phyloP scores from a whole-genome alignment of 2,888 invertebrate genomes.

The Arenicola marina region DNA sequence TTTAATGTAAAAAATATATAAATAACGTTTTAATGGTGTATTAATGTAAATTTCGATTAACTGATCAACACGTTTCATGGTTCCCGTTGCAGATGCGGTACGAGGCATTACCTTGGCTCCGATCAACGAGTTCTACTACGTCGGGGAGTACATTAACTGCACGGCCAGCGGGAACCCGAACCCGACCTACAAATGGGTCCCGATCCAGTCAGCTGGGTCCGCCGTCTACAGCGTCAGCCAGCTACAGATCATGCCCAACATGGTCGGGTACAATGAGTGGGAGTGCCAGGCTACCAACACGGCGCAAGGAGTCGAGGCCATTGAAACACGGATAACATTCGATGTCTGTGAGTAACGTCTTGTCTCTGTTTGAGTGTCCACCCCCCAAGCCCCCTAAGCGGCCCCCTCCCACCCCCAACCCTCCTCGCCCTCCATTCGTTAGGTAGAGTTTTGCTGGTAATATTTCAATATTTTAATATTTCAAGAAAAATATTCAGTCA shows the following conservation, averaged over 20 bases:
- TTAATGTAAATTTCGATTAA: background rate
- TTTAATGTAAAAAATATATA: background rate
- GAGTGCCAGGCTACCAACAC: constrained; percentile 5
- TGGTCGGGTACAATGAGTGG: constrained; percentile 8
- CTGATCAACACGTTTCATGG: background rate
- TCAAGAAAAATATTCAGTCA: too few species aligned
- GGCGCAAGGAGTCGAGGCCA: background rate
- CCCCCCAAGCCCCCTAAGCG: too few species aligned
- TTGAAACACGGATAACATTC: background rate
- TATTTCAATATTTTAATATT: too few species aligned
- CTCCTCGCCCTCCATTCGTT: too few species aligned
- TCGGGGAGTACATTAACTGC: constrained; percentile 11
- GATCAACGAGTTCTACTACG: background rate
- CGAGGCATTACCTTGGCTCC: background rate
- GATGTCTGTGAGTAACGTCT: constrained; percentile 8
- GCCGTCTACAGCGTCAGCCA: background rate
- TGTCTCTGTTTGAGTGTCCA: too few species aligned
- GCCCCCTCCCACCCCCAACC: too few species aligned
- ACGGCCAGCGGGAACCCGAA: constrained; percentile 10
- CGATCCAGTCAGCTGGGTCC: background rate
- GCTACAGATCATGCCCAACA: background rate
- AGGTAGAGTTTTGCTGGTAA: too few species aligned
- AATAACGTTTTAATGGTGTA: background rate
- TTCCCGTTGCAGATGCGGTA: background rate
- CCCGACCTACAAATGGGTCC: background rate